phyloP scores from a whole-genome alignment of 2,113 vertebrate genomes.

The Oplegnathus fasciatus region DNA sequence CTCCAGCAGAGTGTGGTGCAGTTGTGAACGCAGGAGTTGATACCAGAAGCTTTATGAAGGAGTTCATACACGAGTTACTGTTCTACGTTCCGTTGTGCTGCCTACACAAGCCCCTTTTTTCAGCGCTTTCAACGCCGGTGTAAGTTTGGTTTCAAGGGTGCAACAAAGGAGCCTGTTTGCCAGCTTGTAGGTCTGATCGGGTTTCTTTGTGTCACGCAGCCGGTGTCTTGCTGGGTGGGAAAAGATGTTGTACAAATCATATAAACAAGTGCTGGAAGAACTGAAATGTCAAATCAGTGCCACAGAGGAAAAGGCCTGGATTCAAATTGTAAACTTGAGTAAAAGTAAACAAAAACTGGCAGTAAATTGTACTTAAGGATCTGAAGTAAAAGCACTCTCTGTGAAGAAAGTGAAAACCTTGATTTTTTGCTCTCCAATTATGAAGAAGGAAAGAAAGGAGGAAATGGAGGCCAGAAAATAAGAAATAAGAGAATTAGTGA shows the following conservation, averaged over 20 bases:
- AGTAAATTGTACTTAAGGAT: background rate
- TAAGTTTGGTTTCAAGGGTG: constrained; percentile 43
- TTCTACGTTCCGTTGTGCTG: constrained; percentile 21
- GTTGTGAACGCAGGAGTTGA: constrained; percentile 21
- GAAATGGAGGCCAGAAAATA: background rate
- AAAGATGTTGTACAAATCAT: constrained; percentile 12
- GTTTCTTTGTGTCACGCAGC: constrained; percentile 31
- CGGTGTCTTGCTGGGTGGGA: constrained; percentile 6
- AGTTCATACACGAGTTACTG: constrained; percentile 25
- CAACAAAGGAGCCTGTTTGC: constrained; percentile 39
- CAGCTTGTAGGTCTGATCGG: constrained; percentile 32
- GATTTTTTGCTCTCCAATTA: background rate
- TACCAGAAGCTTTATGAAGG: constrained; percentile 6
- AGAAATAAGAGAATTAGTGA: background rate
- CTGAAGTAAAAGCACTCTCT: background rate
- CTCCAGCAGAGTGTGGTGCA: constrained; percentile 21
- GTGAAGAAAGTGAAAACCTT: background rate
- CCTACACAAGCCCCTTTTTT: constrained; percentile 9
- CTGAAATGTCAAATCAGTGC: background rate
- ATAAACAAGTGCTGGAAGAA: constrained; percentile 6
- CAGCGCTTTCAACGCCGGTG: constrained; percentile 24
- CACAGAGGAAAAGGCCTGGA: background rate
- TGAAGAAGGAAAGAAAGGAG: constrained; percentile 5
- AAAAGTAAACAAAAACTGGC: background rate
- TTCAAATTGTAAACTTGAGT: background rate